A percentile compares a stretch with the other conserved stretches of the same genome.
These are phyloP conservation scores for Gastrophryne carolinensis DNA, from an alignment of 2,797 vertebrate species.

Conservation along the genomic window DNA sequence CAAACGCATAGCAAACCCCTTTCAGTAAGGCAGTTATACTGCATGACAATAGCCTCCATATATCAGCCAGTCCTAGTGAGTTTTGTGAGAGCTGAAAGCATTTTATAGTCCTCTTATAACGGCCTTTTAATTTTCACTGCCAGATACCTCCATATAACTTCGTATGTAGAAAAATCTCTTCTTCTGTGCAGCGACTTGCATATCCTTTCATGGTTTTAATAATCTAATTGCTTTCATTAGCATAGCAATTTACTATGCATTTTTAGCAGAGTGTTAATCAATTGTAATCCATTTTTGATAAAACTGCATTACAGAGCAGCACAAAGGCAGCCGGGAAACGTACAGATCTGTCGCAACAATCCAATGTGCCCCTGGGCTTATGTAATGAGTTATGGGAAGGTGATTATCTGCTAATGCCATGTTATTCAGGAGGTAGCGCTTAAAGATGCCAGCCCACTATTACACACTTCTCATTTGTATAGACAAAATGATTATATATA, in stretches of 20 bases:
- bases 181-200: conserved; percentile 44
- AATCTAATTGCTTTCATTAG: conserved; percentile 51
- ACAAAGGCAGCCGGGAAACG: conserved; percentile 47
- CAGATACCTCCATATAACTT: conserved; percentile 9
- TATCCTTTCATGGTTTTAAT: conserved; percentile 52
- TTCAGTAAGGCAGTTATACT: background rate
- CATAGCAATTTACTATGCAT: conserved; percentile 54
- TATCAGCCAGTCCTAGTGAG: background rate
- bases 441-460: conserved; percentile 31
- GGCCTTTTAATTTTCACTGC: conserved; percentile 9
- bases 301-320: conserved; percentile 50
- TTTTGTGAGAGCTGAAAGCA: background rate
- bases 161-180: conserved; percentile 28
- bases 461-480: background rate
- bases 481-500: background rate
- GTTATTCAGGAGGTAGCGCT: conserved; percentile 37
- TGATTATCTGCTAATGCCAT: conserved; percentile 52
- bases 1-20: too few relatives aligned
- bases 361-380: conserved; percentile 48
- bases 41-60: background rate
- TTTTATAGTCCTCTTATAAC: conserved; percentile 24
- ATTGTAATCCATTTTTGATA: conserved; percentile 55
- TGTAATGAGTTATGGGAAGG: conserved; percentile 52
- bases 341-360: conserved; percentile 39
- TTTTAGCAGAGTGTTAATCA: conserved; percentile 52